phyloP scores from a whole-genome alignment of 2,888 invertebrate species.

The Spicauda simplicius region DNA sequence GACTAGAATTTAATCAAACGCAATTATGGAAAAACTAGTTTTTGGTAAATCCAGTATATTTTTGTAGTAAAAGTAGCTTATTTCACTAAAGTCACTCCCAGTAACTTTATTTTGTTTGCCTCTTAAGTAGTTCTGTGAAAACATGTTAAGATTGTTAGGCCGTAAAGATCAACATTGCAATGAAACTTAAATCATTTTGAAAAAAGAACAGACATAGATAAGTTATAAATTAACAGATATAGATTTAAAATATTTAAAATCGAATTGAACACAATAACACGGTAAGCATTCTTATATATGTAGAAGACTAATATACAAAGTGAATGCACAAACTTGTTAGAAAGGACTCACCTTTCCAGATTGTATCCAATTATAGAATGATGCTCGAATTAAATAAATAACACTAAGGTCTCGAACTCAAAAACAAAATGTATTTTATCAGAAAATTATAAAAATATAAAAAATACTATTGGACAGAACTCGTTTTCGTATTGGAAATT shows the following conservation, averaged over 20 bases:
- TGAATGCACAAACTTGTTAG: constrained; percentile 28
- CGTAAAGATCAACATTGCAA: no score
- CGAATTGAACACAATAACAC: background rate
- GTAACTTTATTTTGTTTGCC: no score
- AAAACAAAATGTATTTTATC: constrained; percentile 35
- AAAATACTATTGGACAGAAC: constrained; percentile 16
- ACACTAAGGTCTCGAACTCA: constrained; percentile 39
- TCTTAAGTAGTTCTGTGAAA: no score
- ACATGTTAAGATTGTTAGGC: no score
- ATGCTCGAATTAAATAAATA: constrained; percentile 44
- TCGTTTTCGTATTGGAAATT: constrained; percentile 21
- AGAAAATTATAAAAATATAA: constrained; percentile 35
- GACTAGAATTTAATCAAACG: no score
- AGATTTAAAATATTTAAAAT: background rate
- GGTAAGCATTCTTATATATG: background rate
- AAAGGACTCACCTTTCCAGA: constrained; percentile 58
- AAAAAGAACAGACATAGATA: no score
- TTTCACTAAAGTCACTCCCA: no score
- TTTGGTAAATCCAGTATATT: no score
- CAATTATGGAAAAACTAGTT: no score
- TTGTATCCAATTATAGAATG: constrained; percentile 51
- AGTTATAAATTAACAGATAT: no score
- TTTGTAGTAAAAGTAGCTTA: no score
- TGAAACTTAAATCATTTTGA: no score
- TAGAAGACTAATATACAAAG: constrained; percentile 17